These are phyloP conservation scores for Indicator maculatus DNA, from an alignment of 2,113 vertebrate genomes.

Conservation along the genomic window DNA sequence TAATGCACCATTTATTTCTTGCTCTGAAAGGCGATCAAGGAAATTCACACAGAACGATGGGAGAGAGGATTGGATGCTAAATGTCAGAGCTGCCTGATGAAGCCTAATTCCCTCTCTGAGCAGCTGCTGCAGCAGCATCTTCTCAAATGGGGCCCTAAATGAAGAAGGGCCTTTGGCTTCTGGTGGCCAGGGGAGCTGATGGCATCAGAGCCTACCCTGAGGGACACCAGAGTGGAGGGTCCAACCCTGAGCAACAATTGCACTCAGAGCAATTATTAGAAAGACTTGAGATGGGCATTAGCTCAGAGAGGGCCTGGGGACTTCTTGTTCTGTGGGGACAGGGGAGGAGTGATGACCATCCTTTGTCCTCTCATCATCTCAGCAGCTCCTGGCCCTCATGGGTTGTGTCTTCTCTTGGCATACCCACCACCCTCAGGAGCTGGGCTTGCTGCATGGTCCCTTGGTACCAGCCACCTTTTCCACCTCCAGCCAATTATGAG, in stretches of 20 bases:
- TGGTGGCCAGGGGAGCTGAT: not conserved
- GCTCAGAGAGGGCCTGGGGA: not conserved
- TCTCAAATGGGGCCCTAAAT: rapidly evolving
- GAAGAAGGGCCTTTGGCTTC: not conserved
- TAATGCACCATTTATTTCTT: slow-evolving; percentile 56
- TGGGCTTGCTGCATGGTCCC: rapidly evolving
- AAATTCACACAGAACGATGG: not conserved
- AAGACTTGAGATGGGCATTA: not conserved
- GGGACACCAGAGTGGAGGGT: rapidly evolving
- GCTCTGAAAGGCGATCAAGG: slow-evolving; percentile 31
- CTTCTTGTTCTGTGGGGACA: rapidly evolving
- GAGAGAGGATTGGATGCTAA: not conserved
- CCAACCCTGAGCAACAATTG: not conserved
- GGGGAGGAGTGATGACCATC: not conserved
- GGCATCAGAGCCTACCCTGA: rapidly evolving
- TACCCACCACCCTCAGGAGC: not conserved
- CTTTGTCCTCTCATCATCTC: not conserved
- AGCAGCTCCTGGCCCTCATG: not conserved
- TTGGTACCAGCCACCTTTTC: not conserved
- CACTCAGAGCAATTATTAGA: rapidly evolving
- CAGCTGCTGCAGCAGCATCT: not conserved
- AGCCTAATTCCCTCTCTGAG: not conserved
- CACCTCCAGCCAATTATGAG: not conserved
- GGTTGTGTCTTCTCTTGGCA: not conserved
- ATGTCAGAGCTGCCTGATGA: slow-evolving; percentile 26